A percentile compares a stretch with the other conserved stretches of the same genome.
Conservation (phyloP, 2,113 vertebrate species). For the Formicarius rufipectus region DNA sequence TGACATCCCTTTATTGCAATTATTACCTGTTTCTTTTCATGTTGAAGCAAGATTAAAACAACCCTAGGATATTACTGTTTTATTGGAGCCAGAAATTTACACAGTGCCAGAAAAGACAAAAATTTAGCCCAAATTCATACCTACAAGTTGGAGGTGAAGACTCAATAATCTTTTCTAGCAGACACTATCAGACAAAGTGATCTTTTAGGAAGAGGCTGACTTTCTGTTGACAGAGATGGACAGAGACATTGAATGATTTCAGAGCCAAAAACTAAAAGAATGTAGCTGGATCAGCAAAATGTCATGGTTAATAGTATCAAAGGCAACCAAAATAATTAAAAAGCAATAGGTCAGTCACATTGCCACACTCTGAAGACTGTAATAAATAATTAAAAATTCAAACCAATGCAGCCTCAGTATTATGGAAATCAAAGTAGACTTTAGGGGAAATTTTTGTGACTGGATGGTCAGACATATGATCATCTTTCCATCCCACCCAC, state of each 20-base stretch:
- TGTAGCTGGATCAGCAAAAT: constrained; percentile 53
- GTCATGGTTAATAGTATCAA: constrained; percentile 66
- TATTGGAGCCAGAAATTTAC: constrained; percentile 27
- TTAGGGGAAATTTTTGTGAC: constrained; percentile 32
- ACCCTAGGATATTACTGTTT: background rate
- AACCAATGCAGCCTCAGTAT: constrained; percentile 53
- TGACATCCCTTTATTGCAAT: constrained; percentile 45
- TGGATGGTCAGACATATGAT: background rate
- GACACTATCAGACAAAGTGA: constrained; percentile 2
- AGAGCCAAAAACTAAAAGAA: constrained; percentile 22
- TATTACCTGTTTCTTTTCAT: constrained; percentile 17
- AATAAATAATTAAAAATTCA: constrained; percentile 75
- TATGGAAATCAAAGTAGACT: constrained; percentile 63
- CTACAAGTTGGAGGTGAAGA: background rate
- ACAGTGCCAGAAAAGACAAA: background rate
- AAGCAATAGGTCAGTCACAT: constrained; percentile 63
- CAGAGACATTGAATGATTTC: constrained; percentile 38
- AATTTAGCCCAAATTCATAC: constrained; percentile 28
- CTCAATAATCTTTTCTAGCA: background rate
- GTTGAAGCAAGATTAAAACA: constrained; percentile 4
- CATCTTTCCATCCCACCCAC: background rate
- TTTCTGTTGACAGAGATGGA: constrained; percentile 60
- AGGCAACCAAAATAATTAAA: constrained; percentile 72
- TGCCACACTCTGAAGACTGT: constrained; percentile 62
- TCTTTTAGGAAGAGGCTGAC: constrained; percentile 18